Percentiles rank a stretch among this genome's conserved stretches.
Evolutionary conservation across 1,140 invertebrate genomes (phyloP).

Genomic region (Holcopasites calliopsidis): DNA sequence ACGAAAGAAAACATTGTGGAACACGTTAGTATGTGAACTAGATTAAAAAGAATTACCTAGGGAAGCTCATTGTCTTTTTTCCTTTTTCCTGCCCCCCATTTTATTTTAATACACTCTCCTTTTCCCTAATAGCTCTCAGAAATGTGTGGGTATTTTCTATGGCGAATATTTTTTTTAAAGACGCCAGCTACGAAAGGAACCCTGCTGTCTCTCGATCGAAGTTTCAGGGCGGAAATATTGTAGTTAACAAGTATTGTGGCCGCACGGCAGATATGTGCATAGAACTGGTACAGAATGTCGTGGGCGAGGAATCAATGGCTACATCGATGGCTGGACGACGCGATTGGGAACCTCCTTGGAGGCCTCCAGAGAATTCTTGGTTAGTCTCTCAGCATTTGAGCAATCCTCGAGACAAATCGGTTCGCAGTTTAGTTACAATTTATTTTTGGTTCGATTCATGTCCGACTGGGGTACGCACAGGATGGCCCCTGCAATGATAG

Average conservation of each 20-base stretch:
- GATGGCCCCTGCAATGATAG: constrained; percentile 7
- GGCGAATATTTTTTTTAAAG: neutral
- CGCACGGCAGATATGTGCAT: constrained; percentile 16
- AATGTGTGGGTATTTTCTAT: neutral
- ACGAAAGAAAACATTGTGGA: neutral
- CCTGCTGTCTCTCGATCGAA: neutral
- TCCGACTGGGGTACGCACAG: neutral
- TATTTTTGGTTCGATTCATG: constrained; percentile 8
- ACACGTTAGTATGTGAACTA: neutral
- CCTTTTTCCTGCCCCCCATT: too few species aligned
- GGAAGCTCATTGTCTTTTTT: too few species aligned
- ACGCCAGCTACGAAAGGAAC: neutral
- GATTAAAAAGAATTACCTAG: too few species aligned
- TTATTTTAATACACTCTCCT: neutral
- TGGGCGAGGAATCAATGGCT: constrained; percentile 16
- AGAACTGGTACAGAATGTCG: constrained; percentile 14
- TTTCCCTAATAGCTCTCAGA: neutral
- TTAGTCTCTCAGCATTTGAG: neutral
- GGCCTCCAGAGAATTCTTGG: neutral
- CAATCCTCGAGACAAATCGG: neutral
- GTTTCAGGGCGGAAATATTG: neutral
- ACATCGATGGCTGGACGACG: neutral
- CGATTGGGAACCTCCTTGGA: neutral
- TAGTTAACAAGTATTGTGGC: too few species aligned
- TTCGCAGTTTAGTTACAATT: neutral